These are phyloP conservation scores for Trichosurus vulpecula DNA, from an alignment of 2,797 vertebrate species.

Conservation along the genomic window DNA sequence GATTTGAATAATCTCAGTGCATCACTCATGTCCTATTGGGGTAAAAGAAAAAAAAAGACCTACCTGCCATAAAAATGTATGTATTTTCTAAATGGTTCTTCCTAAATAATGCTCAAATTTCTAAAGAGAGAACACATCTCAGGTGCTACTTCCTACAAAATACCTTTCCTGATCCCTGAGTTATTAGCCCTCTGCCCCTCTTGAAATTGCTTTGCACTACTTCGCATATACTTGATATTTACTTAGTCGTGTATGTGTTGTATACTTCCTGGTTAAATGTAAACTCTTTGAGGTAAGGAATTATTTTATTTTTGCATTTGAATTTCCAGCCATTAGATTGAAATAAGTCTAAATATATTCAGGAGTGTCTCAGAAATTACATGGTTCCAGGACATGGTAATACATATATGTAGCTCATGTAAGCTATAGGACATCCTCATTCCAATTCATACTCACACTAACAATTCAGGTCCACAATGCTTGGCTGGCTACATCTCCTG, in stretches of 20 bases:
- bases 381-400: not conserved
- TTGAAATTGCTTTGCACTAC: not conserved
- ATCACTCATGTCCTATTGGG: not conserved
- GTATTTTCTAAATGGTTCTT: not conserved
- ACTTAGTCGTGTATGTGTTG: not conserved
- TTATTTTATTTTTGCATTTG: not conserved
- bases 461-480: not conserved
- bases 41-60: conserved; percentile 3
- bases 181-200: conserved; percentile 21
- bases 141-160: conserved; percentile 16
- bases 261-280: not conserved
- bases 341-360: not conserved
- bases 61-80: not conserved
- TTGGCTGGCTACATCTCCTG: not conserved
- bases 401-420: not conserved
- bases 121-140: not conserved
- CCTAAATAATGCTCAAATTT: not conserved
- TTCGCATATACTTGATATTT: not conserved
- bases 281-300: not conserved
- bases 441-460: not conserved
- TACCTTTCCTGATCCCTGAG: conserved; percentile 1
- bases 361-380: not conserved
- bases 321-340: not conserved
- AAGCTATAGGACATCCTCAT: not conserved
- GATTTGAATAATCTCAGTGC: not conserved